These are phyloP conservation scores for Plectrocnemia conspersa DNA, from an alignment of 1,140 invertebrate species.

Conservation along the genomic window DNA sequence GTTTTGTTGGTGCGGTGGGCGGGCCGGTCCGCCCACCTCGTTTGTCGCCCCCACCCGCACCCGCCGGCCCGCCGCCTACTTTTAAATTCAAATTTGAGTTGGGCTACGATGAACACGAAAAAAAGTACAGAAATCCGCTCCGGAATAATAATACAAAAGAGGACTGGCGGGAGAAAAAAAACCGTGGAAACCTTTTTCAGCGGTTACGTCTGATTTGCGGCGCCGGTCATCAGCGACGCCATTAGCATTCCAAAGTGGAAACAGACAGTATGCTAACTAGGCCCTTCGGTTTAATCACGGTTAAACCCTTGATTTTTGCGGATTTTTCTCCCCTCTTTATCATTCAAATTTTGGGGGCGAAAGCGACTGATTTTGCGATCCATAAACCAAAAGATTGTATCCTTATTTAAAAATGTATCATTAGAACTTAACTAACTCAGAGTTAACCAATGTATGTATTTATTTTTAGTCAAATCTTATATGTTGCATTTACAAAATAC, in stretches of 20 bases:
- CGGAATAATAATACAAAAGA: background rate
- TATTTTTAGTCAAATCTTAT: too few species aligned
- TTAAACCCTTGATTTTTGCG: too few species aligned
- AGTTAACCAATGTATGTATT: too few species aligned
- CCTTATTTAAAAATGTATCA: too few species aligned
- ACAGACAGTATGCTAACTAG: conserved; percentile 19
- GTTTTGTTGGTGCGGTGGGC: background rate
- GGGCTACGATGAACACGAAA: background rate
- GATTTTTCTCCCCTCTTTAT: too few species aligned
- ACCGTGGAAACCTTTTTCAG: conserved; percentile 6
- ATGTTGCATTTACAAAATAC: too few species aligned
- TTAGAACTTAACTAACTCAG: too few species aligned
- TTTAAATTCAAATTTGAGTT: conserved; percentile 33
- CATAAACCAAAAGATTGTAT: too few species aligned
- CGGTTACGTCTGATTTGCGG: conserved; percentile 18
- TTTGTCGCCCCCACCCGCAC: conserved; percentile 10
- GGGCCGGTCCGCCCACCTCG: conserved; percentile 4
- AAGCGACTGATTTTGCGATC: too few species aligned
- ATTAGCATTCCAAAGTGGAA: conserved; percentile 29
- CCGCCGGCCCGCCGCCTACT: conserved; percentile 15
- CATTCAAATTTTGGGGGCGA: background rate
- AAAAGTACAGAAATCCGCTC: background rate
- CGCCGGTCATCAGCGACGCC: conserved; percentile 22
- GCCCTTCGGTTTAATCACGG: conserved; percentile 11
- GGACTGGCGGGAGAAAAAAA: conserved; percentile 8